Base-by-base conservation (phyloP, 92 coral and sea anemone species). In the Palythoa caribaeorum region DNA sequence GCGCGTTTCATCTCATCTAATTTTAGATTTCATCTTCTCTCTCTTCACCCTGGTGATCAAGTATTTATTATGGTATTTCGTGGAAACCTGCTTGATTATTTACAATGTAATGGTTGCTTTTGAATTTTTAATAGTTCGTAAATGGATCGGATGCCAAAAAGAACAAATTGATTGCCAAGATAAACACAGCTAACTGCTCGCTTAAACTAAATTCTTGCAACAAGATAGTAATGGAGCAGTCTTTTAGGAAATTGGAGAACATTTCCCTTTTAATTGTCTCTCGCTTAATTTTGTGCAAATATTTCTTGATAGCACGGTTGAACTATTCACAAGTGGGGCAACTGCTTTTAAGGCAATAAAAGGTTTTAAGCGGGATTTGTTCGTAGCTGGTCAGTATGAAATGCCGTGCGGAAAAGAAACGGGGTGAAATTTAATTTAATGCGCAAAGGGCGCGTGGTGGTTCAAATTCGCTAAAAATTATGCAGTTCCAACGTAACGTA, bases 31-130 rank as follows among this genome's bases (percentile, higher is more conserved):
- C 39, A 21, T 53, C 66, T 17, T 11, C 21, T 13, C 38, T 76
- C 19, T 52, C n/a, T 51, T 63, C 63, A 13, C 74, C 76, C 60
- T 81, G 86, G 86, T 81, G 86, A 81, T 81, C 60, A 48, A 66
- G 76, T 50, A 44, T 47, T 66, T 51, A 44, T 68, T 81, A 28
- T 81, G 86, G 86, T 48, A 81, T 81, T 81, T 68, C 75, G 39
- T 28, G 65, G 20, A 38, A 59, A 60, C 66, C 71, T 36, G 84
- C 73, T 79, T 21, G 73, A 40, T 38, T 79, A 60, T 60, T 60
- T 71, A 66, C 54, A 65, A 66, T 12, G 19, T 51, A 65, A 65
- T 80, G 65, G 85, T 50, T 15, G 54, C 85, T 63, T 57, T 80
- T 80, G 85, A 40, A 81, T 81, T 66, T 65, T 81, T 81, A 81